Evolutionary conservation across 2,797 vertebrate genomes (phyloP).

Genomic region (Ciconia nigra): DNA sequence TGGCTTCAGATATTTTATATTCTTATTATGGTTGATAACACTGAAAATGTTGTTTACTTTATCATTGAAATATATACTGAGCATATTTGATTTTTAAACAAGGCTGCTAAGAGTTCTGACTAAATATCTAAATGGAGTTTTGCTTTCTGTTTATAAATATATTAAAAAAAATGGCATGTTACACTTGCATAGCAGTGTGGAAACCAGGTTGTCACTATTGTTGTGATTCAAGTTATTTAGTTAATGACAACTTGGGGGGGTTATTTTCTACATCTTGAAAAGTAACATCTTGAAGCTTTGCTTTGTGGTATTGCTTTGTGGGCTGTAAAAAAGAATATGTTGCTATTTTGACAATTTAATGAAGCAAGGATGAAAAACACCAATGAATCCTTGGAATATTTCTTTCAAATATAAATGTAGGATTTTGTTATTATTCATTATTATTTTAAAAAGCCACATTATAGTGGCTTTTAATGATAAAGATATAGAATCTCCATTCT

Average conservation of each 20-base stretch:
- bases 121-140: not conserved
- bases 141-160: not conserved
- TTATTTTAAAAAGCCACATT: not conserved
- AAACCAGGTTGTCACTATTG: not conserved
- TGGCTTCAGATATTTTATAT: not conserved
- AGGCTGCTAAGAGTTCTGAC: not conserved
- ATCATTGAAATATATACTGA: not conserved
- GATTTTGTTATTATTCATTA: not conserved
- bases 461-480: not conserved
- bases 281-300: not conserved
- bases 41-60: not conserved
- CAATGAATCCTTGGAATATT: not conserved
- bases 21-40: not conserved
- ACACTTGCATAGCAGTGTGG: not conserved
- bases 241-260: not conserved
- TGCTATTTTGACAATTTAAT: not conserved
- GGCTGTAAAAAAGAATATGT: not conserved
- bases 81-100: not conserved
- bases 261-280: slow-evolving; percentile 3
- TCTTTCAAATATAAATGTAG: not conserved
- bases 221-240: not conserved
- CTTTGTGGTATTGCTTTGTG: not conserved
- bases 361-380: not conserved
- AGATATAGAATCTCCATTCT: not conserved
- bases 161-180: not conserved